Evolutionary conservation across 2,797 vertebrate genomes (phyloP), one percentile per base, ranked within the genome.

Genomic region (Clarias platycephalus): DNA sequence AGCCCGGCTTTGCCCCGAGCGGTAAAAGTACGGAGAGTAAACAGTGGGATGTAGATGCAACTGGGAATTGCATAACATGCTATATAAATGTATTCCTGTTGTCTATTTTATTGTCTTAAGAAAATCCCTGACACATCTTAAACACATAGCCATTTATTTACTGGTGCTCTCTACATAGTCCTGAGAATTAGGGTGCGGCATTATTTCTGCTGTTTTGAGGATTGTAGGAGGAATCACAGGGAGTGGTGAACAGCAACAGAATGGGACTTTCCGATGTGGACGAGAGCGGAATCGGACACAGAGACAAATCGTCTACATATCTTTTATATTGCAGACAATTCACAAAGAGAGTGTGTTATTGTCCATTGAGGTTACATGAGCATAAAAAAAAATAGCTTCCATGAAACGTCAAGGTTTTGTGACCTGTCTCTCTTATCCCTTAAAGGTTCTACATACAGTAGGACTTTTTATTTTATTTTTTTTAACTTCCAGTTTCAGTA

Each of bases 1-100:
- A 64, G 80, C 89, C 82, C 87, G 85, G 79, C 28, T 62, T 4
- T 82, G 28, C 85, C 71, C 34, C 8, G 22, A 40, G 22, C 57
- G 24, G 0, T 28, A 13, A 64, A 44, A 63, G 34, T 62, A 37
- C 16, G 24, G 28, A 37, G 18, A 28, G 20, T 20, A 4, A 60
- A 22, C 28, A 40, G 26, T n/a, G 58, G 76, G 24, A n/a, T 18
- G 40, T 13, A n/a, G 22, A 63, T n/a, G 58, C 57, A 78, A 79
- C 77, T 79, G 77, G 37, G 77, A 79, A 64, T 20, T 20, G 37
- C 60, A 64, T 63, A 79, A 20, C n/a, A 22, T 28, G 37, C n/a
- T 26, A 79, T 15, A 60, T 24, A 20, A 77, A 77, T 4, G 24
- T 22, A 24, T 64, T 64, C 34, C 60, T 64, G 55, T 60, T 60